These are phyloP conservation scores for Caerostris extrusa DNA, from an alignment of 1,140 invertebrate species.

Conservation along the genomic window DNA sequence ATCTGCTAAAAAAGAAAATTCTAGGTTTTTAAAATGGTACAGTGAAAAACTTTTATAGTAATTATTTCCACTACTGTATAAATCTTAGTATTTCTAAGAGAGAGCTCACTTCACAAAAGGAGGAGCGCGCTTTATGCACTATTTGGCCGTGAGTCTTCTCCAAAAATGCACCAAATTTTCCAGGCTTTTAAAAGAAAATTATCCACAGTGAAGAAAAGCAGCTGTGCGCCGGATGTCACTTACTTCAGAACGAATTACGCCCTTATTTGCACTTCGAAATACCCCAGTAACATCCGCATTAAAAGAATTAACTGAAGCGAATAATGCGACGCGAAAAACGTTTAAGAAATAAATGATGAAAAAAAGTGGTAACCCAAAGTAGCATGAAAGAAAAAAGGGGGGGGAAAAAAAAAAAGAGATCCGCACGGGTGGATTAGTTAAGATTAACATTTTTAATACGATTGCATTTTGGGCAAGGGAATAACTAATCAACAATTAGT, in stretches of 20 bases:
- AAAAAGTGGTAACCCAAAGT: not conserved
- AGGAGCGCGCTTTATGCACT: not conserved
- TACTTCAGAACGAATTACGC: not conserved
- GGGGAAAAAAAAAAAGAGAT: not conserved
- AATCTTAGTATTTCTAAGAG: not conserved
- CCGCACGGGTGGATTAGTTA: not conserved
- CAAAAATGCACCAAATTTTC: not conserved
- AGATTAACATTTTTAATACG: not conserved
- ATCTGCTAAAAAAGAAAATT: not conserved
- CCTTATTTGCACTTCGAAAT: constrained; percentile 18
- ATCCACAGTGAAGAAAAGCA: not conserved
- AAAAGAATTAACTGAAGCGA: constrained; percentile 21
- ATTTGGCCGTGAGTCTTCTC: not conserved
- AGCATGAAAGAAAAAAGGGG: not conserved
- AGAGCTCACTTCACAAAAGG: not conserved
- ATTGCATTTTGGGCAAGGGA: not conserved
- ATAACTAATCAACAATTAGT: not conserved
- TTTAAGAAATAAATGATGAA: not conserved
- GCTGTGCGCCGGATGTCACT: not conserved
- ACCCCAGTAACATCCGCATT: constrained; percentile 5
- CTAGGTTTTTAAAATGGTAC: not conserved
- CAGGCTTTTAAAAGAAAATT: constrained; percentile 2
- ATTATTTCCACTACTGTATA: not conserved
- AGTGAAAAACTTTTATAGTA: not conserved
- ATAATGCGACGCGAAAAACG: not conserved